Base-by-base conservation (phyloP, 2,888 invertebrate species). In the Abrostola triplasia region DNA sequence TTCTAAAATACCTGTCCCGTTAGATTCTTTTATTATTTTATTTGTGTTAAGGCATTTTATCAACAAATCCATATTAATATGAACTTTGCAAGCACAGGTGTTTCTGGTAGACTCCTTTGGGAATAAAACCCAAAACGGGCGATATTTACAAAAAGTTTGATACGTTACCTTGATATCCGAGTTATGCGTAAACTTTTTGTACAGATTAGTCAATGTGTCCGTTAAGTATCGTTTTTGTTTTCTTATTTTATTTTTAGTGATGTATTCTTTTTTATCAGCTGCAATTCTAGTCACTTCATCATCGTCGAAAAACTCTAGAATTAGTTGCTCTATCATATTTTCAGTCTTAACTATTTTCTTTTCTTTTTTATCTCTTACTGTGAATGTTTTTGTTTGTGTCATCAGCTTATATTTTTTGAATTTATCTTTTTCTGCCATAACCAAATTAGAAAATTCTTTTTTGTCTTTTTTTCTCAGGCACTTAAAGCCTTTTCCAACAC, bases 221-320 rank as follows among this genome's bases (percentile, higher is more conserved):
- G 24, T 24, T 24, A 24, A 24, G 24, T 51, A 51, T 6, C 37
- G 51, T 37, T 36, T 53, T 53, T 53, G 24, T 53, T 49, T 49
- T 49, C 36, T 49, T 49, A 49, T 49, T 24, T 49, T 49, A 11
- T 49, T 49, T 36, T 49, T 53, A 40, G 7, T 53, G 5, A 58
- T 59, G 6, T 49, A 64, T 53, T 64, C 59, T 59, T 64, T 64
- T 38, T 59, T 59, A n/a, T 59, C 64, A 42, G 64, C 49, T 36
- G 52, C 58, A 8, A 59, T 52, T 54, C 63, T 47, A 41, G 51
- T 63, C 51, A 51, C 44, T 47, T 8, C 11, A 6, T 64, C 58
- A 53, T 58, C 58, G 5, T 64, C 42, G 9, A 58, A 53, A 37
- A 64, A 58, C 4, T 58, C 36, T n/a, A 36, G 8, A 53, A 64